These are phyloP conservation scores for Orthonevra nobilis DNA, from an alignment of 2,888 invertebrate genomes.

Conservation along the genomic window DNA sequence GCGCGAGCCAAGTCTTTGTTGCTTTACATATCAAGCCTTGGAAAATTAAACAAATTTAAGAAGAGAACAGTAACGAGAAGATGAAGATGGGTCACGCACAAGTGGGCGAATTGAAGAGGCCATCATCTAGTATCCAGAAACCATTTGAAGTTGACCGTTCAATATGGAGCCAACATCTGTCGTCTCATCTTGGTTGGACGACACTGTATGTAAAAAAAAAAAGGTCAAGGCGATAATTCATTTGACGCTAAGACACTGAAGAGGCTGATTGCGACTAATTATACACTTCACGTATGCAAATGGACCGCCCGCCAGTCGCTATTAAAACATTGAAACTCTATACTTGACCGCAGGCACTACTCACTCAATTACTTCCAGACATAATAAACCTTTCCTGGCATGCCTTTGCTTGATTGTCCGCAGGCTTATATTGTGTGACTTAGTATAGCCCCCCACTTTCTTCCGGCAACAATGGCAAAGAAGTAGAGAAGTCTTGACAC, in stretches of 20 bases:
- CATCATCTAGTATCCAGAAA: conserved; percentile 3
- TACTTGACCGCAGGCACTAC: conserved; percentile 62
- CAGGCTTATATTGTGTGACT: conserved; percentile 44
- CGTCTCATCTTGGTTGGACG: neutral
- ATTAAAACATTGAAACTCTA: conserved; percentile 63
- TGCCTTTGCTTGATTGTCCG: conserved; percentile 23
- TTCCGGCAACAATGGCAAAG: conserved; percentile 62
- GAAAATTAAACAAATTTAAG: conserved; percentile 26
- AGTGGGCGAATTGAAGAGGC: conserved; percentile 55
- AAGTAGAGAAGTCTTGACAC: conserved; percentile 44
- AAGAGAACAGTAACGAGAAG: conserved; percentile 9
- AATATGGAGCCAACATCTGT: neutral
- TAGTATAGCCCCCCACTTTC: conserved; percentile 46
- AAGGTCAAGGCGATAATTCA: conserved; percentile 56
- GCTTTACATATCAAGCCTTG: neutral
- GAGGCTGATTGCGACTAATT: conserved; percentile 50
- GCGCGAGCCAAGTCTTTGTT: conserved; percentile 16
- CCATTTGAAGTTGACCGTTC: conserved; percentile 14
- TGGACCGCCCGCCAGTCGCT: conserved; percentile 15
- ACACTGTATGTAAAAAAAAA: neutral
- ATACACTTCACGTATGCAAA: conserved; percentile 42
- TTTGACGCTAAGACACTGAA: conserved; percentile 11
- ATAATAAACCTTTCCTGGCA: conserved; percentile 65
- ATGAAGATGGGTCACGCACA: conserved; percentile 49
- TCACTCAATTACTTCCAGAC: conserved; percentile 68